These are phyloP conservation scores for Nysson spinosus DNA, from an alignment of 2,888 invertebrate genomes.

Conservation along the genomic window DNA sequence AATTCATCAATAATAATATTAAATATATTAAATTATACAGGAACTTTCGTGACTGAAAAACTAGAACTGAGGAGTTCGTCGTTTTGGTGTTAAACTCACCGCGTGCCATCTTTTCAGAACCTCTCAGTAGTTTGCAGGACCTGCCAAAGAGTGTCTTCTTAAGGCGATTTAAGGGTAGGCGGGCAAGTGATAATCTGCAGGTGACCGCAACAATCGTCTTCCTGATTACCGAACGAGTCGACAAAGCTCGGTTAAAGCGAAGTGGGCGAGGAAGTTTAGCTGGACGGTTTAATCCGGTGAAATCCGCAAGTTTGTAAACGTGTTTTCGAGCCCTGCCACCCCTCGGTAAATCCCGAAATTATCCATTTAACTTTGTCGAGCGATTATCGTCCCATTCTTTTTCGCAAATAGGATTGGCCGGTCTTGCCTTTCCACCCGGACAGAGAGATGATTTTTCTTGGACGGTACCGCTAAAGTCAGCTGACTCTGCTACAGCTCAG, in stretches of 20 bases:
- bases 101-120: too few species aligned
- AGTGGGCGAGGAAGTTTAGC: slow-evolving; percentile 37
- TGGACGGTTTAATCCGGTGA: slow-evolving; percentile 7
- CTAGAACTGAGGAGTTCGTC: too few species aligned
- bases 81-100: too few species aligned
- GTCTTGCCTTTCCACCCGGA: too few species aligned
- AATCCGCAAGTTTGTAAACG: slow-evolving; percentile 72
- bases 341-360: slow-evolving; percentile 66
- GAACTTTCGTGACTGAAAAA: too few species aligned
- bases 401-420: too few species aligned
- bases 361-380: slow-evolving; percentile 71
- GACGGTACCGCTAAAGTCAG: slow-evolving; percentile 38
- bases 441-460: background rate
- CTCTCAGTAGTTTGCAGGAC: too few species aligned
- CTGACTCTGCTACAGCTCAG: slow-evolving; percentile 22
- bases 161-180: slow-evolving; percentile 58
- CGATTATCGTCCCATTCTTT: slow-evolving; percentile 48
- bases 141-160: slow-evolving; percentile 17
- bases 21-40: too few species aligned
- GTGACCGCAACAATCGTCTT: slow-evolving; percentile 69
- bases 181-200: slow-evolving; percentile 74
- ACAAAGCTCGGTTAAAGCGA: background rate
- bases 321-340: slow-evolving; percentile 57
- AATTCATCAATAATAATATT: too few species aligned
- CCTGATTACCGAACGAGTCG: slow-evolving; percentile 27